Percentiles rank a stretch among this genome's conserved stretches.
Evolutionary conservation across 2,113 vertebrate genomes (phyloP).

Genomic region (Dascyllus trimaculatus): DNA sequence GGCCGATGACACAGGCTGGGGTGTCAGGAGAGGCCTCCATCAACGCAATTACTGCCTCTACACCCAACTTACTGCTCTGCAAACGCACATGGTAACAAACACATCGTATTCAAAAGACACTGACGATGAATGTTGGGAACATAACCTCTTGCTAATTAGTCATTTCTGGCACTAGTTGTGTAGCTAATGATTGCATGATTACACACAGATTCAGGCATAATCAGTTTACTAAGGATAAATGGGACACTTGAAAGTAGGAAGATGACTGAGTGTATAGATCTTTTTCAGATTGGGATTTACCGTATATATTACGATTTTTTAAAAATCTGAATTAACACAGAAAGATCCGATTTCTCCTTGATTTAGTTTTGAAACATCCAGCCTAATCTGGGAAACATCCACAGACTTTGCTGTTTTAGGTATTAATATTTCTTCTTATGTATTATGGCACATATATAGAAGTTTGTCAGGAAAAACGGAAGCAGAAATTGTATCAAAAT

Average conservation of each 20-base stretch:
- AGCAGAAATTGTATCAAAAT: background rate
- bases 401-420: too few species aligned
- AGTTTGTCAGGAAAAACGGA: background rate
- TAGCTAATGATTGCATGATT: background rate
- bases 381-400: too few species aligned
- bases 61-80: conserved; percentile 95
- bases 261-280: too few species aligned
- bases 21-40: conserved; percentile 92
- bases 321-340: too few species aligned
- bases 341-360: too few species aligned
- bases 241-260: too few species aligned
- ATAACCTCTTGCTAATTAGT: too few species aligned
- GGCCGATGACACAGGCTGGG: conserved; percentile 92
- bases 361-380: too few species aligned
- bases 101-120: background rate
- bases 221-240: background rate
- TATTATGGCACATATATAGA: background rate
- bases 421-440: background rate
- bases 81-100: background rate
- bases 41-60: conserved; percentile 94
- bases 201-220: background rate
- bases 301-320: too few species aligned
- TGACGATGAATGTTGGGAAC: too few species aligned
- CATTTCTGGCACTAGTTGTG: background rate
- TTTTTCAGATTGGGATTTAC: too few species aligned